phyloP scores from a whole-genome alignment of 1,140 invertebrate genomes.

The Musca domestica region DNA sequence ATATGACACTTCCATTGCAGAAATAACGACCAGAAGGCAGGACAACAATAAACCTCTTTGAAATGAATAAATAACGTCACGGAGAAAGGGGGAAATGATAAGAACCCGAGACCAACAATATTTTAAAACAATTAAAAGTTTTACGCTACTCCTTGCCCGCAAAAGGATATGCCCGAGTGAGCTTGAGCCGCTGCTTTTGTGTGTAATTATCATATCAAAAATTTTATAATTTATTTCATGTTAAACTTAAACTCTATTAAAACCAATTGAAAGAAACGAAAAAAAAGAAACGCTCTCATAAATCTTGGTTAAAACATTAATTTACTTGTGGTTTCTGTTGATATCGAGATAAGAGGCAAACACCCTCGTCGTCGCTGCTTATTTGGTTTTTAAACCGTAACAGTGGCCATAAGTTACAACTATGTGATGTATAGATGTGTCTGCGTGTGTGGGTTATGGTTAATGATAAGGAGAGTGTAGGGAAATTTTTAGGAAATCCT shows the following conservation, averaged over 20 bases:
- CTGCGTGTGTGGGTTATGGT: too few species aligned
- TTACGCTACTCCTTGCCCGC: background rate
- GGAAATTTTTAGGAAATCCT: too few species aligned
- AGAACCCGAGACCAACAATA: background rate
- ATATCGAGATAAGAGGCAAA: background rate
- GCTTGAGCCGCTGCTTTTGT: too few species aligned
- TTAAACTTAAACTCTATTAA: background rate
- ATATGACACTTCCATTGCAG: background rate
- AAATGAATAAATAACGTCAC: background rate
- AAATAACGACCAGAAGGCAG: background rate
- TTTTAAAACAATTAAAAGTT: background rate
- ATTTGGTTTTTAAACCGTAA: too few species aligned
- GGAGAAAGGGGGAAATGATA: too few species aligned
- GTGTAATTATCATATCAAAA: background rate
- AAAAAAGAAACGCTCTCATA: background rate
- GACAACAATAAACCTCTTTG: background rate
- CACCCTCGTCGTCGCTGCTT: too few species aligned
- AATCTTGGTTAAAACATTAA: constrained; percentile 15
- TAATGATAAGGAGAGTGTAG: too few species aligned
- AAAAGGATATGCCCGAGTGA: background rate
- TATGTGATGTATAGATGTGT: too few species aligned
- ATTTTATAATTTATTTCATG: background rate
- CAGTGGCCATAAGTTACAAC: too few species aligned
- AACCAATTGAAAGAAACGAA: background rate
- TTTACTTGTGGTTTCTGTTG: constrained; percentile 1